Base-by-base conservation (phyloP, 2,888 invertebrate species). In the Apeira syringaria region DNA sequence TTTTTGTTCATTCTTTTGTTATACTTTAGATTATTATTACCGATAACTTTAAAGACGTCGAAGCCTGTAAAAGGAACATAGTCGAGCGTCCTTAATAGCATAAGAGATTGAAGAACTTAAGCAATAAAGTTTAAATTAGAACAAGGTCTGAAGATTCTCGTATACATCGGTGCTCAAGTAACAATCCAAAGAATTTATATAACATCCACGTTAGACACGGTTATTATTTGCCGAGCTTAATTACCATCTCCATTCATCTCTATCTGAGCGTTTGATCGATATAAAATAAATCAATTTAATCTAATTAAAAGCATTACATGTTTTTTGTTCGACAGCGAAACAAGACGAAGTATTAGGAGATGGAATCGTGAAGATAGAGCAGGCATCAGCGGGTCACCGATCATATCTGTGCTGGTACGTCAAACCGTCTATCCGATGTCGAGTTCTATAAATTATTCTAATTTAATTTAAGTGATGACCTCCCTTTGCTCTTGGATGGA, bases 281-380 rank as follows among this genome's bases (percentile, higher is more conserved):
- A 83, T 68, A 74, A 78, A 81, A 81, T 85, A 84, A 88, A 87
- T 87, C 87, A 87, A 88, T 88, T 85, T 87, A 88, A 88, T 88
- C 84, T 89, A 89, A 89, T 89, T 89, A 89, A 89, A 88, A 85
- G 84, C 84, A 82, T 86, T 87, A 85, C 86, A 84, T 81, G 76
- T 87, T 87, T 88, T 88, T 88, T 87, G 83, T 84, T 74, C 78
- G 70, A 65, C 68, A 79, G 70, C 78, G 80, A 82, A 85, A 87
- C 85, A 85, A 88, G 86, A 80, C 75, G 77, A 78, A 75, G 80
- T 81, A 82, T 86, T 83, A 87, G 74, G 65, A 86, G 88, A 89
- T 88, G 76, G 65, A 78, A 74, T 79, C 79, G 79, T 80, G 73
- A 63, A 85, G 87, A 87, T 88, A 74, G 27, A 37, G 68, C 59